These are phyloP conservation scores for Microctenopoma steveboyesi DNA, from an alignment of 2,797 vertebrate species.

Conservation along the genomic window DNA sequence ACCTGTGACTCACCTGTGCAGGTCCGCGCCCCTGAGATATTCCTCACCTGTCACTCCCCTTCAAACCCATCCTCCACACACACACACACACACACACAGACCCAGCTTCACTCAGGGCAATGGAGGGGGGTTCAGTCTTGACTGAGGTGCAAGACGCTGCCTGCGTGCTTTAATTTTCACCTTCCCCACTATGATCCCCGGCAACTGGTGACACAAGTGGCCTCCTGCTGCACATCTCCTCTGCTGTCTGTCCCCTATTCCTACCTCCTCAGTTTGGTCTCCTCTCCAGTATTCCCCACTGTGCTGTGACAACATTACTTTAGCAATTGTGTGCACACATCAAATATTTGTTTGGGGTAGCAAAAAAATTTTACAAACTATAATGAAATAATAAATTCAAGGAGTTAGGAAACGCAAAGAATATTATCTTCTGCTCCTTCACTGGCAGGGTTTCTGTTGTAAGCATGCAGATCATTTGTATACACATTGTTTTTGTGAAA, in stretches of 20 bases:
- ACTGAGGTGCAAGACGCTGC: slow-evolving; percentile 85
- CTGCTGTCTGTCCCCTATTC: slow-evolving; percentile 45
- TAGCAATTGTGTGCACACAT: slow-evolving; percentile 1
- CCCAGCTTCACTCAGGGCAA: slow-evolving; percentile 45
- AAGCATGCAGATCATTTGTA: slow-evolving; percentile 32
- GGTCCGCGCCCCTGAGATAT: slow-evolving; percentile 74
- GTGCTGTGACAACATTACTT: background rate
- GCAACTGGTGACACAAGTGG: slow-evolving; percentile 70
- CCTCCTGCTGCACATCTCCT: slow-evolving; percentile 59
- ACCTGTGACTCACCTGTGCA: slow-evolving; percentile 79
- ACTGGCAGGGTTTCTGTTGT: slow-evolving; percentile 21
- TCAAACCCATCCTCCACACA: slow-evolving; percentile 27
- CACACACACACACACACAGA: slow-evolving; percentile 30
- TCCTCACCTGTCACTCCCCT: slow-evolving; percentile 55
- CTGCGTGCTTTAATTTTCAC: slow-evolving; percentile 88
- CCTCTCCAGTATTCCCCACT: background rate
- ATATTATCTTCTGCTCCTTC: slow-evolving; percentile 24
- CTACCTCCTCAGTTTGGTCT: slow-evolving; percentile 30
- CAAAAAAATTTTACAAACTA: background rate
- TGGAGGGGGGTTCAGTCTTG: slow-evolving; percentile 60
- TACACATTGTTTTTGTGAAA: slow-evolving; percentile 13
- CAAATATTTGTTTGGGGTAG: background rate
- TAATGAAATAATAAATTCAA: slow-evolving; percentile 17
- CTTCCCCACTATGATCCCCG: slow-evolving; percentile 80
- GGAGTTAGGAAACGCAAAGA: slow-evolving; percentile 38